Conservation (phyloP, 37 sponge, comb jelly and placozoan species). For the Eunapius fragilis region DNA sequence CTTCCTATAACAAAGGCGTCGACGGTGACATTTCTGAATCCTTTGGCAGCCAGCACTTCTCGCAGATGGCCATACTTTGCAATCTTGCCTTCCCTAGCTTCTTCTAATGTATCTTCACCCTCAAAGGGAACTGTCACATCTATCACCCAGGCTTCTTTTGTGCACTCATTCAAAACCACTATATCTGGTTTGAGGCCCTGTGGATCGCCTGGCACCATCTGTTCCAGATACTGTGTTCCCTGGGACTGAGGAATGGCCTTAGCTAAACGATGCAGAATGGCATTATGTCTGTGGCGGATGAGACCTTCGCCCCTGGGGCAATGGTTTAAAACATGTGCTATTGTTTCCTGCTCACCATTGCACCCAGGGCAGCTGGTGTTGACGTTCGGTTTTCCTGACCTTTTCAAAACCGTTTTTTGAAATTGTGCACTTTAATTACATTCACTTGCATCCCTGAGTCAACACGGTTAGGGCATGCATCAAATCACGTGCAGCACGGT, state of each 20-base stretch:
- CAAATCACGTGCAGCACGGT: too few species aligned
- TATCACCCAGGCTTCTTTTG: neutral
- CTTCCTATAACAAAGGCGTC: neutral
- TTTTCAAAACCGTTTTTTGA: too few species aligned
- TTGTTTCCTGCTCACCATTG: slow-evolving; percentile 4
- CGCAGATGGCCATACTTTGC: neutral
- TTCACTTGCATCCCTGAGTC: too few species aligned
- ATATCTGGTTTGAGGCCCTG: slow-evolving; percentile 11
- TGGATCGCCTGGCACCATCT: slow-evolving; percentile 19
- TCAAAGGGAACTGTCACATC: neutral
- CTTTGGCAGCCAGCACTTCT: too few species aligned
- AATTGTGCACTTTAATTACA: too few species aligned
- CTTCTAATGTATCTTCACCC: neutral
- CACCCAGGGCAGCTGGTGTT: slow-evolving; percentile 8
- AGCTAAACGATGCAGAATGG: slow-evolving; percentile 12
- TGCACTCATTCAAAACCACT: neutral
- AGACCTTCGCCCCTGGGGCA: neutral
- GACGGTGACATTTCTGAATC: neutral
- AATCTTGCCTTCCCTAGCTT: neutral
- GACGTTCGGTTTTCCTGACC: too few species aligned
- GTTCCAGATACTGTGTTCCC: slow-evolving; percentile 3
- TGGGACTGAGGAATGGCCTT: slow-evolving; percentile 1
- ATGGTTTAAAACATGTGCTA: slow-evolving; percentile 13
- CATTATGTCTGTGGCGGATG: slow-evolving; percentile 23
- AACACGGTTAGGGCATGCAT: too few species aligned